Base-by-base conservation (phyloP, 2,113 vertebrate genomes). In the Papio anubis region DNA sequence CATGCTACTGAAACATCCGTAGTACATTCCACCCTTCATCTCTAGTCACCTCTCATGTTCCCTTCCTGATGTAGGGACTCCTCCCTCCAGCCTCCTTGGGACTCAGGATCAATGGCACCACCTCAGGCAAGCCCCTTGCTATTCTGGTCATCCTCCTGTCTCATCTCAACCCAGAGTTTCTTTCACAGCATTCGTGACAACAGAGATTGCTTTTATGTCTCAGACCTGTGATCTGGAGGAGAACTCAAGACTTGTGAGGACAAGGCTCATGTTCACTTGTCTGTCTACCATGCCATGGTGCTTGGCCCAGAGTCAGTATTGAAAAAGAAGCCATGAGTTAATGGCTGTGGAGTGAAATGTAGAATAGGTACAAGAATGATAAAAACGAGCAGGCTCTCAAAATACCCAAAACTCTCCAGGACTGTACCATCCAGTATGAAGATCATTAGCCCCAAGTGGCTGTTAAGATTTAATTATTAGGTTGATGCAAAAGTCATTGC, bases 361-460 rank as follows among this genome's bases (percentile, higher is more conserved):
- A 32, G 5, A 20, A 5, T 32, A 35, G 27, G 43, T 6, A 1
- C 66, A 17, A 61, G 35, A 25, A 64, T 16, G 43, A 12, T 48
- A 43, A 55, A 30, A 76, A 8, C 2, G 6, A 66, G 11, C 20
- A 14, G n/a, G 32, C 30, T 64, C 45, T 45, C 23, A 48, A 30
- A 68, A 52, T 8, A 23, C 30, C 4, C 21, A 17, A 1, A 55
- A 18, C 45, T 30, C 43, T 6, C 6, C 5, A 68, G 57, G 59
- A 32, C 38, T 10, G 0, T 6, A 2, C 45, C 16, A 6, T n/a
- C n/a, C 68, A n/a, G 3, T 4, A 27, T 11, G 45, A 30, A 3
- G 18, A 8, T 7, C 21, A 3, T 9, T 13, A 64, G 14, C 35
- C 40, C 11, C 1, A 25, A 25, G 13, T 14, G 35, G 27, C 78